Evolutionary conservation across 2,797 vertebrate genomes (phyloP).

Genomic region (Eulemur mongoz): DNA sequence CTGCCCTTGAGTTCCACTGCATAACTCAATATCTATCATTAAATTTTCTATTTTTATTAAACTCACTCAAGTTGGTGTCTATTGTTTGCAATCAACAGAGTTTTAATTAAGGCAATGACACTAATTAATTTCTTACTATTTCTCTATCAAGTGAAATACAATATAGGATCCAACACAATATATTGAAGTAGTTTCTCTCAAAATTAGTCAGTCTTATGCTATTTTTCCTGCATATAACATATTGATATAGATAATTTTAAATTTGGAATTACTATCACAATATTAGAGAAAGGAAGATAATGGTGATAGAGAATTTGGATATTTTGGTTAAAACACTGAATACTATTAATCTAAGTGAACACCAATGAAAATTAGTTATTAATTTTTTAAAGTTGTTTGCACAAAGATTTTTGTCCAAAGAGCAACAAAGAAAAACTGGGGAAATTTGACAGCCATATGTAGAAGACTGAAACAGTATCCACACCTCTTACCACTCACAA

Average conservation of each 20-base stretch:
- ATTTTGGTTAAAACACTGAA: neutral
- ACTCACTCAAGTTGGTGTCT: neutral
- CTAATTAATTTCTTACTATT: slow-evolving; percentile 18
- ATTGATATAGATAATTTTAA: neutral
- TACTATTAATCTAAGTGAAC: neutral
- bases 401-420: neutral
- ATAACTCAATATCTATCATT: neutral
- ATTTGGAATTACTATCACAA: slow-evolving; percentile 25
- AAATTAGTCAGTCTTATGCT: neutral
- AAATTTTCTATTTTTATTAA: slow-evolving; percentile 13
- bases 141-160: slow-evolving; percentile 5
- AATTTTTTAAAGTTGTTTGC: neutral
- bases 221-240: neutral
- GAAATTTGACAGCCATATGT: no score
- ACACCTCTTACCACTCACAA: no score
- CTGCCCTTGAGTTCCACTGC: neutral
- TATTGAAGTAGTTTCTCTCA: neutral
- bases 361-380: neutral
- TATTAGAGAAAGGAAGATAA: neutral
- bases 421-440: neutral
- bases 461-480: no score
- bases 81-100: neutral
- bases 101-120: slow-evolving; percentile 30
- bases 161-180: neutral
- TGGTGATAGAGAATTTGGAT: neutral